Base-by-base conservation (phyloP, 2,888 invertebrate species). In the Thumatha senex region DNA sequence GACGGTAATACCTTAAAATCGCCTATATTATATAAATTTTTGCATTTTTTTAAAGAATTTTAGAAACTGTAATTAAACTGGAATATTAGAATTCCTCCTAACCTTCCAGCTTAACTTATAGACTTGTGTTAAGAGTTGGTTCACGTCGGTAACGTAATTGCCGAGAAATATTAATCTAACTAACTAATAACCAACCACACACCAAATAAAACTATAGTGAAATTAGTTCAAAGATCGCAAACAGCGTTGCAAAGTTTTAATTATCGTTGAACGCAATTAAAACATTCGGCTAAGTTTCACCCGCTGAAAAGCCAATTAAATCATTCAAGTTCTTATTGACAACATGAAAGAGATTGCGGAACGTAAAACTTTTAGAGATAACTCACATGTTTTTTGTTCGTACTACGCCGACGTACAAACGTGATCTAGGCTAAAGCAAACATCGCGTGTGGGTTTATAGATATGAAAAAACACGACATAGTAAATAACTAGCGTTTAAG, bases 241-340 rank as follows among this genome's bases (percentile, higher is more conserved):
- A 24, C 18, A 4, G 2, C 18, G 18, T 5, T 24, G 18, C 18
- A 24, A 24, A 24, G 15, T n/a, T 36, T n/a, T 54, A 54, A 61
- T 64, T 64, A 55, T 63, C 55, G 54, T 59, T 51, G 55, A 63
- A 73, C 64, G 67, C 65, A 74, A 74, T 74, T 74, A 67, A 65
- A 66, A 59, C 61, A 58, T 63, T 67, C 57, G 54, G 54, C 41
- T 54, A 70, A 70, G 63, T 65, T 64, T 52, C 48, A 57, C 12
- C n/a, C 60, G 54, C 55, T 51, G 51, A 5, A 51, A 60, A 60
- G 54, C 56, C 59, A 63, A 60, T 66, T 64, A 72, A 74, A 72
- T 74, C 64, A 63, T 63, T 60, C 61, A 72, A 72, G 74, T 75
- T 70, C 55, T 60, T 57, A 64, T 52, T 63, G 61, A 62, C 63